phyloP scores from a whole-genome alignment of 2,113 vertebrate species.

The Pygoscelis antarcticus region DNA sequence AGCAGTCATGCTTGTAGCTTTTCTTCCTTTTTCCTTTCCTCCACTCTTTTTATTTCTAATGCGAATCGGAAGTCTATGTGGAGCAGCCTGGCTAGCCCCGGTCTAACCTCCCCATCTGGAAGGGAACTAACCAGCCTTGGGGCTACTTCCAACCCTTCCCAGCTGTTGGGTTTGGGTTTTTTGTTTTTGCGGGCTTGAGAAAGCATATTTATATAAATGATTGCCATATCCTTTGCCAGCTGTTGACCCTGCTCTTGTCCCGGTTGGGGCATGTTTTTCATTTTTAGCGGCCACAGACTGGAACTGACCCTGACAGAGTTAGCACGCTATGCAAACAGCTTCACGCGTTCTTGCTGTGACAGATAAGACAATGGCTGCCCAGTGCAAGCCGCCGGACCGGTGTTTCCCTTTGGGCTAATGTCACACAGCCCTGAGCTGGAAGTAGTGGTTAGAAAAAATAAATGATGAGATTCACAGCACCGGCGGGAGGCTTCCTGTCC shows the following conservation, averaged over 20 bases:
- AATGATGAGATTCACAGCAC: constrained; percentile 73
- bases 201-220: constrained; percentile 99
- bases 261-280: constrained; percentile 91
- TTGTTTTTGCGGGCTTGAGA: constrained; percentile 96
- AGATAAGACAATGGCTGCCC: constrained; percentile 79
- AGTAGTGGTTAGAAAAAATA: constrained; percentile 70
- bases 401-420: constrained; percentile 82
- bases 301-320: constrained; percentile 82
- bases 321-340: constrained; percentile 85
- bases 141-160: constrained; percentile 99
- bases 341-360: constrained; percentile 68
- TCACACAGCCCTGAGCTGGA: constrained; percentile 69
- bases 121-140: constrained; percentile 96
- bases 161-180: constrained; percentile 96
- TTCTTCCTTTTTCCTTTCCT: constrained; percentile 93
- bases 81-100: constrained; percentile 92
- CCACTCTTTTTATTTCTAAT: constrained; percentile 93
- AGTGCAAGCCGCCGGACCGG: constrained; percentile 73
- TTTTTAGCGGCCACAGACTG: constrained; percentile 85
- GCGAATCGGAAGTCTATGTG: constrained; percentile 96
- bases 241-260: constrained; percentile 96
- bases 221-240: constrained; percentile 99
- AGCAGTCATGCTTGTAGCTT: constrained; percentile 97
- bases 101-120: constrained; percentile 99
- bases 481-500: constrained; percentile 31